These are phyloP conservation scores for Musca vetustissima DNA, from an alignment of 1,140 invertebrate genomes.

Conservation along the genomic window DNA sequence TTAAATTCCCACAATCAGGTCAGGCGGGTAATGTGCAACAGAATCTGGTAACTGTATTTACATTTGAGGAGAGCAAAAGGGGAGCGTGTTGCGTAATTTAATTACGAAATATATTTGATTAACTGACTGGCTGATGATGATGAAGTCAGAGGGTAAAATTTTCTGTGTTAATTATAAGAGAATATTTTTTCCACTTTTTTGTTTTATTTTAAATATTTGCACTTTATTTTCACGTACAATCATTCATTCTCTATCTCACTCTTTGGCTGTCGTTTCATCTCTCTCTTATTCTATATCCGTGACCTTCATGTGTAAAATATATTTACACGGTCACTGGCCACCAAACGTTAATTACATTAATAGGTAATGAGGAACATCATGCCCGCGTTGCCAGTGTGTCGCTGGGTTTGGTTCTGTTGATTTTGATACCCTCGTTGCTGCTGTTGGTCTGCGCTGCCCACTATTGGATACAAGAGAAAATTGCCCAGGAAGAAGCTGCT, in stretches of 20 bases:
- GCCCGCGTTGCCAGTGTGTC: constrained; percentile 74
- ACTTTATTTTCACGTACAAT: not conserved
- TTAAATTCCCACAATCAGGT: too few relatives aligned
- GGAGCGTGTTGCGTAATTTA: too few relatives aligned
- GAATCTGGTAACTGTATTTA: too few relatives aligned
- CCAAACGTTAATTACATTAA: not conserved
- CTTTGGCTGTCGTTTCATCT: not conserved
- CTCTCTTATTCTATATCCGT: not conserved
- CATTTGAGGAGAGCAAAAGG: too few relatives aligned
- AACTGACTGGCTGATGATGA: too few relatives aligned
- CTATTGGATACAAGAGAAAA: constrained; percentile 49
- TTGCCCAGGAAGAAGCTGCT: constrained; percentile 38
- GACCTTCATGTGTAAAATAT: too few relatives aligned
- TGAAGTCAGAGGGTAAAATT: too few relatives aligned
- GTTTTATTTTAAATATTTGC: constrained; percentile 1
- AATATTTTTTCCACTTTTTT: not conserved
- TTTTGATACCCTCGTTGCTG: constrained; percentile 74
- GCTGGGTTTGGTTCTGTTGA: constrained; percentile 71
- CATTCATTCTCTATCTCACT: not conserved
- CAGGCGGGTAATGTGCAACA: too few relatives aligned
- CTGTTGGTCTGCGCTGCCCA: constrained; percentile 67
- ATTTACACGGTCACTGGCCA: too few relatives aligned
- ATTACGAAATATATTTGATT: too few relatives aligned
- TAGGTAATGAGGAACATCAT: constrained; percentile 78
- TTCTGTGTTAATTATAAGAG: too few relatives aligned